These are phyloP conservation scores for Empis stercorea DNA, from an alignment of 2,888 invertebrate species.

Conservation along the genomic window DNA sequence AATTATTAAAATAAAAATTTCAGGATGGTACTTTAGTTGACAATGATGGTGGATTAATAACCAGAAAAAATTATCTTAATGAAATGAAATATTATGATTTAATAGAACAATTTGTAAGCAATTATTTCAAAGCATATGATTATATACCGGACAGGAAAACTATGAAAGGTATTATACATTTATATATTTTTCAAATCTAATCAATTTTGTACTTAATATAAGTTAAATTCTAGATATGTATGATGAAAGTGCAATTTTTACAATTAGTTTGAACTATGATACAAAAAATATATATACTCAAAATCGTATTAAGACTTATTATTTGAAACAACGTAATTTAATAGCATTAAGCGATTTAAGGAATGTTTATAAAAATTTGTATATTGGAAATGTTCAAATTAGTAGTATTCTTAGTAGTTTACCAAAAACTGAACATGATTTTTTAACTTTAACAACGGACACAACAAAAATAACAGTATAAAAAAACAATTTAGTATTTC, in stretches of 20 bases:
- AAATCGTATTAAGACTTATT: no score
- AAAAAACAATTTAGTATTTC: neutral
- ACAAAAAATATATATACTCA: neutral
- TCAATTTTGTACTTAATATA: no score
- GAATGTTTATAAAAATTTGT: slow-evolving; percentile 2
- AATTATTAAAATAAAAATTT: no score
- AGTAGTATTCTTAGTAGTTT: slow-evolving; percentile 3
- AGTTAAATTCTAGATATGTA: slow-evolving; percentile 8
- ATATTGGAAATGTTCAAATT: slow-evolving; percentile 6
- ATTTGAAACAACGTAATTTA: no score
- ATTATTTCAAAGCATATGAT: slow-evolving; percentile 11
- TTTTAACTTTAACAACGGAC: slow-evolving; percentile 12
- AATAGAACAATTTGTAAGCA: slow-evolving; percentile 11
- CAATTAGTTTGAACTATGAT: slow-evolving; percentile 8
- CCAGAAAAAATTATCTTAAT: slow-evolving; percentile 11
- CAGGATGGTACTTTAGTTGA: slow-evolving; percentile 9
- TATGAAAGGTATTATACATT: neutral
- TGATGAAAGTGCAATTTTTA: slow-evolving; percentile 7
- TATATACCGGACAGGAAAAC: slow-evolving; percentile 7
- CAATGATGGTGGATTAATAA: neutral
- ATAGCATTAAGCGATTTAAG: neutral
- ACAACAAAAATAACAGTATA: slow-evolving; percentile 4
- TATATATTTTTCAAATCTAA: no score
- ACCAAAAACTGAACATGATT: slow-evolving; percentile 12
- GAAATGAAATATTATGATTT: slow-evolving; percentile 12